Conservation (phyloP, 2,888 invertebrate genomes). For the Amphipoea oculea region DNA sequence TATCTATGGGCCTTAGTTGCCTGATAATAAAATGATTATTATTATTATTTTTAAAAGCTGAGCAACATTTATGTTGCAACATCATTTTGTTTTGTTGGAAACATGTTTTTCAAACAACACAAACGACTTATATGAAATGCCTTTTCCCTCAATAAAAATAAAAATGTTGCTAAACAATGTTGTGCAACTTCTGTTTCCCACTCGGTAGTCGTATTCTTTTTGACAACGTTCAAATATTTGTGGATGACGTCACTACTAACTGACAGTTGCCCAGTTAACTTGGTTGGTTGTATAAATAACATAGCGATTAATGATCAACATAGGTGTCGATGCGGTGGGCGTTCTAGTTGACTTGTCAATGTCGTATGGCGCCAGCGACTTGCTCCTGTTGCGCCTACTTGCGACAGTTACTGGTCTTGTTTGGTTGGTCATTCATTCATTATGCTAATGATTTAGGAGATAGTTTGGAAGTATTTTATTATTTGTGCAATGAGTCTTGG, state of each 20-base stretch:
- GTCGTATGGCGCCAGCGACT: slow-evolving; percentile 60
- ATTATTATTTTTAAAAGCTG: too few species aligned
- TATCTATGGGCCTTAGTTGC: too few species aligned
- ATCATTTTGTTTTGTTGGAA: not conserved
- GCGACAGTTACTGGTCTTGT: slow-evolving; percentile 50
- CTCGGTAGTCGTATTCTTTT: not conserved
- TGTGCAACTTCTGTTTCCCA: not conserved
- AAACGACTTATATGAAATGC: not conserved
- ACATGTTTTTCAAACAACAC: not conserved
- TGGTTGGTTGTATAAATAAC: not conserved
- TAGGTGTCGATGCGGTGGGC: slow-evolving; percentile 55
- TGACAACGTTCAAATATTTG: not conserved
- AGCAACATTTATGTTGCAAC: not conserved
- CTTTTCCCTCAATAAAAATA: too few species aligned
- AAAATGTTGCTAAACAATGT: not conserved
- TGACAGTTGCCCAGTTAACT: too few species aligned
- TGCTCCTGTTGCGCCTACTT: slow-evolving; percentile 57
- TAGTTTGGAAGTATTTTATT: slow-evolving; percentile 1
- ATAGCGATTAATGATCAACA: slow-evolving; percentile 28
- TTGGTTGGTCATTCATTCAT: slow-evolving; percentile 39
- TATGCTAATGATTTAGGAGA: slow-evolving; percentile 23
- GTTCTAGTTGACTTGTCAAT: slow-evolving; percentile 67
- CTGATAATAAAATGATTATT: too few species aligned
- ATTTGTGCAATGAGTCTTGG: not conserved
- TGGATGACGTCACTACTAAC: not conserved